These are phyloP conservation scores for Cephus cinctus DNA, from an alignment of 1,140 invertebrate species.

Conservation along the genomic window DNA sequence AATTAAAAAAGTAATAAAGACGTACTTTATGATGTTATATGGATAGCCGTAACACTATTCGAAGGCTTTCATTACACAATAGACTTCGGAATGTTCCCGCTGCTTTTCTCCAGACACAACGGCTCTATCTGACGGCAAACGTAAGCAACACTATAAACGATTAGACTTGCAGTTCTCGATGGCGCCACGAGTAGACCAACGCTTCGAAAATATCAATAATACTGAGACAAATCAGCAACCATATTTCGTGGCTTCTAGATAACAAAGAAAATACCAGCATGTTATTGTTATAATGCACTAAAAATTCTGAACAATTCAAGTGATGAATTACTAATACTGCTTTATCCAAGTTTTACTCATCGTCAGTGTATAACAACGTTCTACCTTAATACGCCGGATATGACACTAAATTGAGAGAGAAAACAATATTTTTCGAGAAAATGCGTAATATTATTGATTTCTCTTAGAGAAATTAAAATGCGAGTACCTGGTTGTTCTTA, in stretches of 20 bases:
- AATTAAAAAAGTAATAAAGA: no score
- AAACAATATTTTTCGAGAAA: slow-evolving; percentile 24
- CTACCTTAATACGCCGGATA: slow-evolving; percentile 22
- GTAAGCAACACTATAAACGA: no score
- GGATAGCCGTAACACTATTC: no score
- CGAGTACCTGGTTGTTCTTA: neutral
- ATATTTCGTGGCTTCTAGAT: slow-evolving; percentile 1
- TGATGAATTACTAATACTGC: neutral
- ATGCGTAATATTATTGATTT: slow-evolving; percentile 12
- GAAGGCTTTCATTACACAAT: no score
- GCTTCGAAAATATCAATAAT: slow-evolving; percentile 31
- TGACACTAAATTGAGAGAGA: slow-evolving; percentile 32
- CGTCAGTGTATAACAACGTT: no score
- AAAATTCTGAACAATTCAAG: neutral
- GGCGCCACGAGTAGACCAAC: slow-evolving; percentile 1
- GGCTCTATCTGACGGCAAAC: no score
- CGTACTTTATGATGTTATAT: no score
- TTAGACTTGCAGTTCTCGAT: slow-evolving; percentile 2
- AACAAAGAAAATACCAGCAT: slow-evolving; percentile 4
- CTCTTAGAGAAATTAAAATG: neutral
- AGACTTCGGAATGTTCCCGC: no score
- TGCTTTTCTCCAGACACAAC: no score
- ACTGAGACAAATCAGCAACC: slow-evolving; percentile 23
- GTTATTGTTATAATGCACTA: neutral
- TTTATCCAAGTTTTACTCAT: neutral